Percentiles rank a stretch among this genome's conserved stretches.
Evolutionary conservation across 2,797 vertebrate species (phyloP).

Genomic region (Bradypodion pumilum): DNA sequence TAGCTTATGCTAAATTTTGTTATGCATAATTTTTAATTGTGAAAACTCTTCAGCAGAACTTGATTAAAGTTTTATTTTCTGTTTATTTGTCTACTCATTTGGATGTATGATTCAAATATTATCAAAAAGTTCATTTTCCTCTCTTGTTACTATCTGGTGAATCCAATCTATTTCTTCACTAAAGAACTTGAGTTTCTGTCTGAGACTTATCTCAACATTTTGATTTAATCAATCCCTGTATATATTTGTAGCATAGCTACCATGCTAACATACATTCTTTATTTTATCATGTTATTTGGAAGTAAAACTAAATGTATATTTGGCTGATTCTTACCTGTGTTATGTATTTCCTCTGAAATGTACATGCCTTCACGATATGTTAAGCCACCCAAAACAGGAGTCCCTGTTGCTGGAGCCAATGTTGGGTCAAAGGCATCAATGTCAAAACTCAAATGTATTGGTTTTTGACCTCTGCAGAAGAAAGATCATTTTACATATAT

Average conservation of each 20-base stretch:
- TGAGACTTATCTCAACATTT: neutral
- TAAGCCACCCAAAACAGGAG: slow-evolving; percentile 92
- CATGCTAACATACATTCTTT: neutral
- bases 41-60: neutral
- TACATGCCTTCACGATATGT: slow-evolving; percentile 99
- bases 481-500: neutral
- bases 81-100: neutral
- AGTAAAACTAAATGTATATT: neutral
- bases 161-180: neutral
- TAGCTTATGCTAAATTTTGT: neutral
- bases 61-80: neutral
- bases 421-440: slow-evolving; percentile 97
- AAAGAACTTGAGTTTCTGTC: neutral
- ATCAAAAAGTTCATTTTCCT: neutral
- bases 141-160: no score
- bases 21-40: neutral
- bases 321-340: slow-evolving; percentile 83
- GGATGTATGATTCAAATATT: neutral
- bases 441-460: slow-evolving; percentile 96
- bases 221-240: neutral
- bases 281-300: neutral
- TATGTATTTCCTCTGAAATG: slow-evolving; percentile 94
- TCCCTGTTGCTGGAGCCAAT: slow-evolving; percentile 95
- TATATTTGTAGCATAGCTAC: neutral
- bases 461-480: slow-evolving; percentile 84